Base-by-base conservation (phyloP, 1,140 invertebrate genomes). In the Lepeophtheirus salmonis region DNA sequence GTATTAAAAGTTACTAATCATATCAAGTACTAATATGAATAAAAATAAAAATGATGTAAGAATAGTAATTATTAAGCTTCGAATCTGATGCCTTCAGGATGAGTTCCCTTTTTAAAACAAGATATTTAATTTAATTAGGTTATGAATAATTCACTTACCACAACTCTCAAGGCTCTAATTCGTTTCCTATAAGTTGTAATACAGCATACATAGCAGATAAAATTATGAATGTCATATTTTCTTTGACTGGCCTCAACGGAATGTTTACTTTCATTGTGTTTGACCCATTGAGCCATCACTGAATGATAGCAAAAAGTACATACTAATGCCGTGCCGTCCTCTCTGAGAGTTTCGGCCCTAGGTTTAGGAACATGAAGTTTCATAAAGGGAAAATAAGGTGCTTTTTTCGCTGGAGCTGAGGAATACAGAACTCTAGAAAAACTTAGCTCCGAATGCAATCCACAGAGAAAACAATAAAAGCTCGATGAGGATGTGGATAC, bases 221-320 rank as follows among this genome's bases (percentile, higher is more conserved):
- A 92, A 71, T 91, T 86, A 68, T 87, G 83, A 56, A 84, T 83
- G 69, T 89, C 86, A 72, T 92, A 94, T 66, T 82, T 81, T 50
- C 89, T 74, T 30, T 77, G 73, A 66, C 80, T 71, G 48, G 65
- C 65, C 30, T 69, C 70, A 30, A 68, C 65, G 10, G n/a, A 63
- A 21, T 64, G 57, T 6, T 62, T 57, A n/a, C 59, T 62, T 10
- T 66, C 63, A 66, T 78, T 82, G 78, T 80, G 76, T n/a, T 71
- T 70, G 66, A 81, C 78, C 89, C 89, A 95, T 70, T 94, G 89
- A 64, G 80, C 83, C 56, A 92, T 76, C 64, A 94, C 73, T 64
- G 83, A 86, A 72, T 92, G 87, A 74, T 90, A 94, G 75, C 90
- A 95, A 74, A n/a, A 91, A 18, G 86, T 89, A 73, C 90, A 95